Evolutionary conservation across 2,888 invertebrate species (phyloP), one percentile per base, ranked within the genome.

Genomic region (Xanthia togata): DNA sequence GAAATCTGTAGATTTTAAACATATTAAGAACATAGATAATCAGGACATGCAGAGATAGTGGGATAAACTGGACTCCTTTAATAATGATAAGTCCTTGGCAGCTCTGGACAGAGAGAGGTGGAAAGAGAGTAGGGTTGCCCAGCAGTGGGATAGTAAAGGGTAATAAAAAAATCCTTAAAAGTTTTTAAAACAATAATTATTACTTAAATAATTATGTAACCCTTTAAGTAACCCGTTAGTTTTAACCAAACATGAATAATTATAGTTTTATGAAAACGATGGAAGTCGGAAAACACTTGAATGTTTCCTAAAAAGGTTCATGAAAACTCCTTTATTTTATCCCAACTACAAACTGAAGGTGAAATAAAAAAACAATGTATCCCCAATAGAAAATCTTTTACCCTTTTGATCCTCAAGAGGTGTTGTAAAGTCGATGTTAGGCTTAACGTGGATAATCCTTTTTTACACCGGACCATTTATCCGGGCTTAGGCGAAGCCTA

Each of bases 401-500:
- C 82, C 73, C 70, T 86, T 79, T 74, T 70, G 44, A 75, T 57
- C 71, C 26, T 63, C 12, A n/a, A 47, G 77, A 73, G 73, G 76
- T 76, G 82, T 78, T 78, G 78, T 79, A 57, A 79, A 86, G 76
- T 77, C 72, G 64, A 82, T 79, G 84, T 79, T 78, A 63, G 68
- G 67, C 44, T 69, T 70, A 75, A 79, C 77, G 57, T 14, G 69
- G 74, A 79, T 85, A 85, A 87, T 86, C 80, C 77, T 76, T 79
- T 79, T 87, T 81, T 81, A 81, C 65, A 79, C 62, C 69, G 76
- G 26, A 55, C 76, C 76, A 68, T 87, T 84, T 79, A 87, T 72
- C 70, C 74, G 50, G 84, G 72, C 74, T 87, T 83, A 78, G 63
- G 44, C 17, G 4, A 20, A 65, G 20, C 47, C 76, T 76, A 47